These are phyloP conservation scores for Caenorhabditis tropicalis DNA, from an alignment of 1,140 invertebrate species.

Conservation along the genomic window DNA sequence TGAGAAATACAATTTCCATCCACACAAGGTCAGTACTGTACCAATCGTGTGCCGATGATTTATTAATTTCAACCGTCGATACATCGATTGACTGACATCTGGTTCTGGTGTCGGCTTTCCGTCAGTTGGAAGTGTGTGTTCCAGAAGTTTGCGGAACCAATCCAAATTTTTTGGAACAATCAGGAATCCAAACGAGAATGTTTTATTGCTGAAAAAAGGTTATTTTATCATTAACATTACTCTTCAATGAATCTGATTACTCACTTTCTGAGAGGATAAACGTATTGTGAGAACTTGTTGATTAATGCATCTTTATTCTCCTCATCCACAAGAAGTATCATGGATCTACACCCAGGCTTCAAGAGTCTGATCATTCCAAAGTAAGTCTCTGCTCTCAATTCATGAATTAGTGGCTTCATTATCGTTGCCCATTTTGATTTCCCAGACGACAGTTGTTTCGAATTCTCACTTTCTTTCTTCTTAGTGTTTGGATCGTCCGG, in stretches of 20 bases:
- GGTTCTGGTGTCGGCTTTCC: slow-evolving; percentile 57
- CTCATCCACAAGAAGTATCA: slow-evolving; percentile 86
- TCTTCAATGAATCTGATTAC: too few species aligned
- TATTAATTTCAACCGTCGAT: slow-evolving; percentile 75
- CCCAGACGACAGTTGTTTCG: neutral
- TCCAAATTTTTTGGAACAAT: slow-evolving; percentile 85
- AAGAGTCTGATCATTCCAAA: slow-evolving; percentile 89
- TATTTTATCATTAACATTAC: neutral
- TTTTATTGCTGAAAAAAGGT: slow-evolving; percentile 82
- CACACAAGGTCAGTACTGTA: slow-evolving; percentile 92
- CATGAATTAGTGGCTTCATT: slow-evolving; percentile 78
- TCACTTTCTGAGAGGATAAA: slow-evolving; percentile 93
- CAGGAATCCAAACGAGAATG: slow-evolving; percentile 89
- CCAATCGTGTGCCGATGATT: slow-evolving; percentile 96
- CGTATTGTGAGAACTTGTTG: slow-evolving; percentile 87
- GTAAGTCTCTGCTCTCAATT: slow-evolving; percentile 91
- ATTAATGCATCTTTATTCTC: slow-evolving; percentile 85
- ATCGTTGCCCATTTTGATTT: slow-evolving; percentile 39
- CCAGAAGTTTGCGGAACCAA: slow-evolving; percentile 90
- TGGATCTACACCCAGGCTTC: slow-evolving; percentile 92
- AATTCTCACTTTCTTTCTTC: slow-evolving; percentile 5
- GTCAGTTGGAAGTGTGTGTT: slow-evolving; percentile 79
- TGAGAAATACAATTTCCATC: slow-evolving; percentile 94
- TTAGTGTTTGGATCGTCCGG: slow-evolving; percentile 67
- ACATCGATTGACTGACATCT: slow-evolving; percentile 73